phyloP scores from a whole-genome alignment of 1,140 invertebrate genomes.

The Drosophila nigromelanica region DNA sequence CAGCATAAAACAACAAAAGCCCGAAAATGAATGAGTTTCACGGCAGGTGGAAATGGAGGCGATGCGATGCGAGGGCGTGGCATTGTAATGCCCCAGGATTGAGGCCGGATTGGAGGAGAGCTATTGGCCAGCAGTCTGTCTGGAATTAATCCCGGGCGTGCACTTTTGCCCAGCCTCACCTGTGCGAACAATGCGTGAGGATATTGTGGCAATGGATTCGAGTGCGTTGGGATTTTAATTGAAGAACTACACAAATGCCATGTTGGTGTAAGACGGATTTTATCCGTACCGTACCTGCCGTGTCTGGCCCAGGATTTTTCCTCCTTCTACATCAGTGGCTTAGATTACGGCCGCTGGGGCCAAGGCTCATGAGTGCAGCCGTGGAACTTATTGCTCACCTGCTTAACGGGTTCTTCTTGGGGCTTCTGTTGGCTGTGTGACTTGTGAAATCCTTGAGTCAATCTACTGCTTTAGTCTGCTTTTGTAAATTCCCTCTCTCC shows the following conservation, averaged over 20 bases:
- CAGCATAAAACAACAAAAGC: constrained; percentile 65
- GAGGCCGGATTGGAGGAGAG: constrained; percentile 11
- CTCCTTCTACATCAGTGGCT: not conserved
- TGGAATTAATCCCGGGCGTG: constrained; percentile 70
- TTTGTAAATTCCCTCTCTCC: not conserved
- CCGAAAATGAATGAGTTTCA: constrained; percentile 60
- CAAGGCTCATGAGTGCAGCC: not conserved
- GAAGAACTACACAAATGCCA: constrained; percentile 68
- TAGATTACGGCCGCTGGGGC: not conserved
- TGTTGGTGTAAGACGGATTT: constrained; percentile 56
- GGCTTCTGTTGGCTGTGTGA: not conserved
- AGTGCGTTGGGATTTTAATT: constrained; percentile 65
- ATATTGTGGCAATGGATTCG: constrained; percentile 12
- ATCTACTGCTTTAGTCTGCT: not conserved
- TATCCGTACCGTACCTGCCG: not conserved
- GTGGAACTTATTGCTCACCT: constrained; percentile 14
- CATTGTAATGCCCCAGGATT: constrained; percentile 1
- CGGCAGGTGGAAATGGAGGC: constrained; percentile 18
- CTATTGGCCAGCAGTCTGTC: constrained; percentile 17
- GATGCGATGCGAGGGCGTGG: constrained; percentile 20
- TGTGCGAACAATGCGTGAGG: constrained; percentile 32
- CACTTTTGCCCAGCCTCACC: constrained; percentile 51
- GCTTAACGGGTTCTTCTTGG: constrained; percentile 5
- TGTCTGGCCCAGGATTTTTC: not conserved
- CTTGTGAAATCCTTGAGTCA: constrained; percentile 4